Evolutionary conservation across 2,797 vertebrate genomes (phyloP).

Genomic region (Poecilia velifera): DNA sequence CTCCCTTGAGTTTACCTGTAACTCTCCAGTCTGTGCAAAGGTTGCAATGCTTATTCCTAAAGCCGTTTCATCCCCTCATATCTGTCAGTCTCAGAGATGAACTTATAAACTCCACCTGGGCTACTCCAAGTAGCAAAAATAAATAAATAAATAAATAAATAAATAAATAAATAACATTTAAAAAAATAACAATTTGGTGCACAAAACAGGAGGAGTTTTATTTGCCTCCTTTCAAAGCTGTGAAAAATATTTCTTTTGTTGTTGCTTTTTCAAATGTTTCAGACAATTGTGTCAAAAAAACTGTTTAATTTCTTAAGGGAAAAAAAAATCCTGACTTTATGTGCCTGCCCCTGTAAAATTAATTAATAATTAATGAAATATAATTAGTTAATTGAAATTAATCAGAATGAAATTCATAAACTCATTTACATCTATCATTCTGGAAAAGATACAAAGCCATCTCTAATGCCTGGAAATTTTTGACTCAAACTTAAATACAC

Average conservation of each 20-base stretch:
- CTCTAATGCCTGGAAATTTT: not conserved
- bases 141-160: too few relatives aligned
- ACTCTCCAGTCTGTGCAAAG: conserved; percentile 73
- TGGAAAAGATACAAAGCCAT: not conserved
- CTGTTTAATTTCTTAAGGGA: not conserved
- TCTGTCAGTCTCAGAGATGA: conserved; percentile 80
- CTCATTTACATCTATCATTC: not conserved
- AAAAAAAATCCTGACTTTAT: not conserved
- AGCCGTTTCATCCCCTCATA: conserved; percentile 80
- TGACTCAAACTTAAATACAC: too few relatives aligned
- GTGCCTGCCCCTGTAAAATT: too few relatives aligned
- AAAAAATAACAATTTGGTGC: conserved; percentile 38
- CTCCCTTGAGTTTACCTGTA: conserved; percentile 85
- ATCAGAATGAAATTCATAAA: not conserved
- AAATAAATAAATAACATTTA: too few relatives aligned
- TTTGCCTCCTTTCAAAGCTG: conserved; percentile 52
- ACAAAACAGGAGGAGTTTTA: conserved; percentile 22
- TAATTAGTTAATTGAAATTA: not conserved
- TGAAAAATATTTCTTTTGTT: not conserved
- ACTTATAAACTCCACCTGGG: conserved; percentile 65
- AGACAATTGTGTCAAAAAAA: not conserved
- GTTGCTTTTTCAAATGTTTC: not conserved
- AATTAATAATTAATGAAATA: too few relatives aligned
- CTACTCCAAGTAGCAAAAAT: not conserved
- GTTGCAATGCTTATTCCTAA: conserved; percentile 77